phyloP scores from a whole-genome alignment of 2,888 invertebrate genomes.

The Amblyjoppa proteus region DNA sequence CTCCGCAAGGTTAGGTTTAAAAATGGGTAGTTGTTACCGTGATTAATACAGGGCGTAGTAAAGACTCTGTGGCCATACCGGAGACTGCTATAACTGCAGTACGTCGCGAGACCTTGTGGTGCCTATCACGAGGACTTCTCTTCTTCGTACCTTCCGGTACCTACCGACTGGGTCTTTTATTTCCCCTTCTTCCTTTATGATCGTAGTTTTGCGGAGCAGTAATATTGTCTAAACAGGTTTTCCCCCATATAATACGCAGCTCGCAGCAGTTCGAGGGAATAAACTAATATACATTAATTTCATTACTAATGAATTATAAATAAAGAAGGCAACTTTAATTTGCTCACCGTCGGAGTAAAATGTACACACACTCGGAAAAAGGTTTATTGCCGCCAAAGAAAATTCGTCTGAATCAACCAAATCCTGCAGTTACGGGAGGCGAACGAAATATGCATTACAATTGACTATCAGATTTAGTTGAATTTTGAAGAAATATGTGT shows the following conservation, averaged over 20 bases:
- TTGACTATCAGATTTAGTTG: too few species aligned
- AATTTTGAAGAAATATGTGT: too few species aligned
- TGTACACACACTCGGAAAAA: too few species aligned
- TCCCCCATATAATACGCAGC: conserved; percentile 33
- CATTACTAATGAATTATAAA: conserved; percentile 7
- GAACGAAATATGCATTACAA: too few species aligned
- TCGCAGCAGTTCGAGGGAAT: conserved; percentile 40
- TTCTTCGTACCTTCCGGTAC: conserved; percentile 63
- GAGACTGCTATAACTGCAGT: conserved; percentile 46
- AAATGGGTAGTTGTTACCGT: too few species aligned
- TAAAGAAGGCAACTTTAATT: background rate
- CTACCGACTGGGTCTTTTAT: conserved; percentile 26
- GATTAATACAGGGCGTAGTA: too few species aligned
- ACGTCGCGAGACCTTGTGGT: conserved; percentile 63
- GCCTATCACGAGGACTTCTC: conserved; percentile 53
- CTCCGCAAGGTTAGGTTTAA: too few species aligned
- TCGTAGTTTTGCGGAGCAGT: conserved; percentile 40
- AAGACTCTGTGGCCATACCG: conserved; percentile 46
- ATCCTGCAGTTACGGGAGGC: background rate
- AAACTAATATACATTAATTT: conserved; percentile 50
- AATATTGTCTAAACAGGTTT: conserved; percentile 50
- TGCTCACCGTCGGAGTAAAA: background rate
- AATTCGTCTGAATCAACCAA: too few species aligned
- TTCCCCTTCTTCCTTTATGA: conserved; percentile 26
- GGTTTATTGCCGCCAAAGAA: too few species aligned